phyloP scores from a whole-genome alignment of 2,113 vertebrate genomes.

The Capreolus pygargus region DNA sequence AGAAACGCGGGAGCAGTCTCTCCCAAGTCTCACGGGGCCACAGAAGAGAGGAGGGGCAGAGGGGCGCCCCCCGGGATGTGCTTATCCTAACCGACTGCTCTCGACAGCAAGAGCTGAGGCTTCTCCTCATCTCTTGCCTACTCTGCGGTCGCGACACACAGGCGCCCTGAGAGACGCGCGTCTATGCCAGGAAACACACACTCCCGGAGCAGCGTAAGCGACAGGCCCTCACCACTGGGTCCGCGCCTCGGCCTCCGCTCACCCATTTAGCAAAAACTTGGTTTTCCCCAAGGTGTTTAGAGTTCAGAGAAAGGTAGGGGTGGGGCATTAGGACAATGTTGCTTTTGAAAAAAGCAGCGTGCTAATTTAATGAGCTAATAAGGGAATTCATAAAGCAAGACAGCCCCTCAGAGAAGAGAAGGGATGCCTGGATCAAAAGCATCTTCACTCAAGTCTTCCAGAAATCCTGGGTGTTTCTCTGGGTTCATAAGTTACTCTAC shows the following conservation, averaged over 20 bases:
- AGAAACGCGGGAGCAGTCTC: background rate
- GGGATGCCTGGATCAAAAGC: background rate
- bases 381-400: background rate
- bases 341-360: background rate
- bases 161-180: background rate
- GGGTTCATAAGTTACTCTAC: background rate
- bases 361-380: background rate
- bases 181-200: background rate
- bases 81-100: background rate
- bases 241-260: background rate
- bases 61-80: background rate
- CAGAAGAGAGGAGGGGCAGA: background rate
- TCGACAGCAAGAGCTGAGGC: background rate
- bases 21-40: rapidly evolving
- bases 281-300: background rate
- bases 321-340: background rate
- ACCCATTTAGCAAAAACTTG: too few species aligned
- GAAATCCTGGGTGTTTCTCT: background rate
- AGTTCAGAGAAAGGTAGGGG: background rate
- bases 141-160: background rate
- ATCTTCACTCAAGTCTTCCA: background rate
- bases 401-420: background rate
- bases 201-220: rapidly evolving
- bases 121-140: background rate
- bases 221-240: rapidly evolving